phyloP scores from a whole-genome alignment of 2,888 invertebrate species.

The Himalopsyche kuldschensis region DNA sequence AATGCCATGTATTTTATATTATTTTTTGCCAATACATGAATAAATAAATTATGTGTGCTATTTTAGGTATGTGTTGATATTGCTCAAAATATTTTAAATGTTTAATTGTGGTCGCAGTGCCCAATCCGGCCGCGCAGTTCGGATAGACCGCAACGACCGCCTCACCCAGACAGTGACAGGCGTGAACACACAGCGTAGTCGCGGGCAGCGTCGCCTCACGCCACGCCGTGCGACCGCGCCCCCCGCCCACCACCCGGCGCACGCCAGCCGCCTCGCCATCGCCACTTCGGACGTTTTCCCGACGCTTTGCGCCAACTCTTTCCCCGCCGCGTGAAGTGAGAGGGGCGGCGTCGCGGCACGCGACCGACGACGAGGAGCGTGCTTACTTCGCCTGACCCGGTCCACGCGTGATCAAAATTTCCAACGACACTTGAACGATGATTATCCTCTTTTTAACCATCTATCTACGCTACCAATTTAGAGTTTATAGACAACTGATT shows the following conservation, averaged over 20 bases:
- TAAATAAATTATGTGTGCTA: too few species aligned
- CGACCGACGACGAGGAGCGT: neutral
- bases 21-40: too few species aligned
- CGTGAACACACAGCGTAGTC: neutral
- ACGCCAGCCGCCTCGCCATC: neutral
- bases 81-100: too few species aligned
- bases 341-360: conserved; percentile 4
- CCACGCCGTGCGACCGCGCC: neutral
- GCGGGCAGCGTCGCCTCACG: neutral
- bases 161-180: neutral
- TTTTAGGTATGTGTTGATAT: too few species aligned
- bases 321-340: neutral
- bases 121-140: neutral
- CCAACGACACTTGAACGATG: neutral
- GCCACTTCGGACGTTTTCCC: neutral
- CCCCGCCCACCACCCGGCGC: neutral
- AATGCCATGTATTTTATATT: too few species aligned
- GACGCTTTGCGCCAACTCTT: conserved; percentile 8
- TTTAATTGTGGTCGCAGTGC: neutral
- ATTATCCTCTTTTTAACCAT: neutral
- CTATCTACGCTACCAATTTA: too few species aligned
- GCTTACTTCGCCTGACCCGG: neutral
- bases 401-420: neutral
- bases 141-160: neutral
- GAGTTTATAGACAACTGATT: too few species aligned